Conservation (phyloP, 2,113 vertebrate species). For the Alethe castanea region DNA sequence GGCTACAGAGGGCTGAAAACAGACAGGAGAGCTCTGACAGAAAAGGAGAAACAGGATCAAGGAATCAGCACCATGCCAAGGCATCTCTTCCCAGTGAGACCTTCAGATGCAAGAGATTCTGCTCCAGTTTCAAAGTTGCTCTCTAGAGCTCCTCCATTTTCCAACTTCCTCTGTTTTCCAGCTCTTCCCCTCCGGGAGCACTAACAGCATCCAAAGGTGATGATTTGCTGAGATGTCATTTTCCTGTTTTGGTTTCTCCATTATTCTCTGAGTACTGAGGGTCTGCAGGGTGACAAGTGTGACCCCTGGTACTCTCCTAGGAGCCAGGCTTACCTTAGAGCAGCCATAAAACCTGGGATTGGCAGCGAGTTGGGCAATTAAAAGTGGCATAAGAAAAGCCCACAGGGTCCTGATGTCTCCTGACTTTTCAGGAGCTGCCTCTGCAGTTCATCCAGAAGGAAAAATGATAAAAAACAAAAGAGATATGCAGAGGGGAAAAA, state of each 20-base stretch:
- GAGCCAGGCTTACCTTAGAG: neutral
- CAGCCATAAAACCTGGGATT: neutral
- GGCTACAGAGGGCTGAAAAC: neutral
- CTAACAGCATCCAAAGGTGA: neutral
- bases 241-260: neutral
- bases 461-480: neutral
- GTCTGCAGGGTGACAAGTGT: neutral
- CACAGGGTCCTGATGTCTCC: neutral
- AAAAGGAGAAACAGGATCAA: neutral
- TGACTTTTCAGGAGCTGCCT: neutral
- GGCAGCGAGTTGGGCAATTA: neutral
- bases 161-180: neutral
- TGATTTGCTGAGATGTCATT: rapidly evolving
- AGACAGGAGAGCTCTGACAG: neutral
- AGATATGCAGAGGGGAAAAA: neutral
- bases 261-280: neutral
- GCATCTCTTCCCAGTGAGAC: neutral
- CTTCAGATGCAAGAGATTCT: neutral
- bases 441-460: neutral
- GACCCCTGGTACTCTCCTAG: neutral
- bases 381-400: neutral
- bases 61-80: neutral
- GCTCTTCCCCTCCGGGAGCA: neutral
- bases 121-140: neutral
- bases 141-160: neutral